phyloP scores from a whole-genome alignment of 92 coral and sea anemone genomes.

The Muricea muricata region DNA sequence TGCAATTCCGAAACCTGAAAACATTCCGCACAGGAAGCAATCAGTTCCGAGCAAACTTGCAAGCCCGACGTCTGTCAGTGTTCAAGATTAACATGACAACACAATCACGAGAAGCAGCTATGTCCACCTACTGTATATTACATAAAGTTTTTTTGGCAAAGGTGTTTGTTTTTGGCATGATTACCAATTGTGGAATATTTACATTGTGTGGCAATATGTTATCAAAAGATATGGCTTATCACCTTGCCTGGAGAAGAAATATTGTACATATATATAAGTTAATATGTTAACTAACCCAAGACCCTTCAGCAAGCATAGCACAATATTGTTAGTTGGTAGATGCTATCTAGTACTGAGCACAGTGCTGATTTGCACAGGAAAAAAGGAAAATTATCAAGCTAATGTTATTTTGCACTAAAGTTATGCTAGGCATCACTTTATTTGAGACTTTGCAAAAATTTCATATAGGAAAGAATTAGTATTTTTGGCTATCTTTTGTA shows the following conservation, averaged over 20 bases:
- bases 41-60: conserved; percentile 99
- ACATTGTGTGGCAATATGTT: neutral
- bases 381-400: no score
- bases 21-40: conserved; percentile 98
- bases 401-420: no score
- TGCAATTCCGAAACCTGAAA: conserved; percentile 97
- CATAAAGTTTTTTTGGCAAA: neutral
- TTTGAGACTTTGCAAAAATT: no score
- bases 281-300: neutral
- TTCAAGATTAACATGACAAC: neutral
- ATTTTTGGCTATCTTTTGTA: no score
- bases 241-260: no score
- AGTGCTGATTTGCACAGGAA: no score
- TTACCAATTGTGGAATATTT: neutral
- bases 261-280: neutral
- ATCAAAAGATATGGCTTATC: neutral
- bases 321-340: no score
- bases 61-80: conserved; percentile 37
- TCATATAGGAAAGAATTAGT: no score
- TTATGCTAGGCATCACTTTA: no score
- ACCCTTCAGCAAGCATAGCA: no score
- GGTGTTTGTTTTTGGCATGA: neutral
- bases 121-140: neutral
- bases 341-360: no score
- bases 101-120: neutral